Percentiles rank a stretch among this genome's conserved stretches.
Conservation (phyloP, 1,140 invertebrate genomes). For the Eumaeus atala region DNA sequence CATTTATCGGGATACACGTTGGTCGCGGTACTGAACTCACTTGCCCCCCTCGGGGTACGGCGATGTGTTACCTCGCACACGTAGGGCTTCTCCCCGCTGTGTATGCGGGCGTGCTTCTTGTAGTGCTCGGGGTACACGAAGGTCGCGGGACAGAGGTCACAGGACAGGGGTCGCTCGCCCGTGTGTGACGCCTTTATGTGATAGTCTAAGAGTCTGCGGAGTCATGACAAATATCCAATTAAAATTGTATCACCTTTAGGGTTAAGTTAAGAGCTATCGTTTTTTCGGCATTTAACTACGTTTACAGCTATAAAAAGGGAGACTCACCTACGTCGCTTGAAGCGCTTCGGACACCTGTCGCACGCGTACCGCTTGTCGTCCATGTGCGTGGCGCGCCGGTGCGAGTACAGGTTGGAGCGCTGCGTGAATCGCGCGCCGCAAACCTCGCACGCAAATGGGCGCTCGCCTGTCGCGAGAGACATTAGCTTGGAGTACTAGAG, state of each 20-base stretch:
- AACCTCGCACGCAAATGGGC: slow-evolving; percentile 87
- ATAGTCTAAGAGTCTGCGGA: slow-evolving; percentile 81
- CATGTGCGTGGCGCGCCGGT: slow-evolving; percentile 85
- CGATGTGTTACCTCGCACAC: slow-evolving; percentile 83
- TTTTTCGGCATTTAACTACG: too few species aligned
- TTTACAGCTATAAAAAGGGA: too few species aligned
- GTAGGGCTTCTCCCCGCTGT: slow-evolving; percentile 87
- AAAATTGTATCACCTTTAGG: slow-evolving; percentile 1
- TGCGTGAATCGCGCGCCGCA: slow-evolving; percentile 86
- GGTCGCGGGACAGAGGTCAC: slow-evolving; percentile 81
- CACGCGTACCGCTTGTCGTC: slow-evolving; percentile 85
- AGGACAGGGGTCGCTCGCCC: slow-evolving; percentile 85
- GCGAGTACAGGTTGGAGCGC: slow-evolving; percentile 85
- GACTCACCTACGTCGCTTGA: slow-evolving; percentile 78
- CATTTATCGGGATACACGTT: too few species aligned
- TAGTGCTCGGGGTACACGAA: slow-evolving; percentile 91
- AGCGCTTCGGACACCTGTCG: slow-evolving; percentile 80
- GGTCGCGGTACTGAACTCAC: too few species aligned
- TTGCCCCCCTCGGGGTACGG: too few species aligned
- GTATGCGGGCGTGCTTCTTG: slow-evolving; percentile 88
- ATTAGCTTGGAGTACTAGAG: too few species aligned
- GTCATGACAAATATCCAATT: background rate
- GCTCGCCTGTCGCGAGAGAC: slow-evolving; percentile 54
- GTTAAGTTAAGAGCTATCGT: too few species aligned
- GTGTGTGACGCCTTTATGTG: slow-evolving; percentile 88